Evolutionary conservation across 2,113 vertebrate genomes (phyloP), one percentile per base, ranked within the genome.

Genomic region (Melozone crissalis): DNA sequence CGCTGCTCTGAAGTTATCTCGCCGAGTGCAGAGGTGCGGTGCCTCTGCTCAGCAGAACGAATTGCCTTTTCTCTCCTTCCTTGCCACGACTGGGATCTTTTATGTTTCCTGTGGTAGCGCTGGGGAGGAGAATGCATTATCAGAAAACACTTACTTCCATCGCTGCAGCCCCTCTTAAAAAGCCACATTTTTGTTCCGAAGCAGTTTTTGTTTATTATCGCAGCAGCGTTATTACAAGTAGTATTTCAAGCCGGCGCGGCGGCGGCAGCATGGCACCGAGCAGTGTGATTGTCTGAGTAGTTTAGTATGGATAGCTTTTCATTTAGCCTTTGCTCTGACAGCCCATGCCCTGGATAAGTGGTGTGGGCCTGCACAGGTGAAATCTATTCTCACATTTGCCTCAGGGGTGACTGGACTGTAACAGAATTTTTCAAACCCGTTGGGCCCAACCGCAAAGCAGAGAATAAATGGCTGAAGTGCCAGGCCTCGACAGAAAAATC

Each of bases 311-410:
- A 98, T 98, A 98, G 99, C 98, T 98, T 99, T 99, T 99, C 99
- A 99, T 99, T 99, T 99, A 99, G 98, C 98, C 98, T 98, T 97
- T 98, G 98, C 98, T 98, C 98, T 99, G 99, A 99, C 99, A 99
- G 98, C 98, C 97, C 51, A 58, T 98, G 98, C 98, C 98, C 98
- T 98, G 98, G 98, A 98, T 99, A 99, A 99, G 99, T 99, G 99
- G 99, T 98, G 98, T 97, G 98, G 98, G 98, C 98, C 98, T 98
- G 98, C 98, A 98, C 99, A 99, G 99, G 99, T 99, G 99, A 99
- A 99, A 99, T 99, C 99, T 99, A 99, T 99, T 99, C 99, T 99
- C 99, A 98, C 99, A 98, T 99, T 99, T 99, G 98, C 99, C 99
- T 99, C 99, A 98, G 98, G 99, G 99, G 99, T 98, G 98, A 98